Evolutionary conservation across 2,113 vertebrate genomes (phyloP).

Genomic region (Bothrops jararaca): DNA sequence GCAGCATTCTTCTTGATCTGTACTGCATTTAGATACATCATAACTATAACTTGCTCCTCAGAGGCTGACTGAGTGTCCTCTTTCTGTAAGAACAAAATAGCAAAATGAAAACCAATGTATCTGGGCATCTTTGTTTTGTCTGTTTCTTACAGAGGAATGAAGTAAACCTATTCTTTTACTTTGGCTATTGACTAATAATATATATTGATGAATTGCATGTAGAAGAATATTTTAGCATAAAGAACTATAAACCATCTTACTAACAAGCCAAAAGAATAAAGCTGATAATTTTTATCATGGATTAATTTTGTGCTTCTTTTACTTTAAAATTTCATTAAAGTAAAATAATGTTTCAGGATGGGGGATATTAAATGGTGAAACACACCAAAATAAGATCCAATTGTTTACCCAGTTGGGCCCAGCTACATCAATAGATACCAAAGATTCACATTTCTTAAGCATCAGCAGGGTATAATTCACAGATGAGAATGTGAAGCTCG

Average conservation of each 20-base stretch:
- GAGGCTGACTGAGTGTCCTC: slow-evolving; percentile 24
- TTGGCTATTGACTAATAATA: slow-evolving; percentile 67
- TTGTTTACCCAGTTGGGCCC: neutral
- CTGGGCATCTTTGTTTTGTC: slow-evolving; percentile 53
- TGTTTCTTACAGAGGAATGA: slow-evolving; percentile 69
- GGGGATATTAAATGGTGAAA: neutral
- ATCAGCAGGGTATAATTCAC: neutral
- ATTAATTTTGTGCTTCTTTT: slow-evolving; percentile 62
- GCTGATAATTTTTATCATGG: slow-evolving; percentile 78
- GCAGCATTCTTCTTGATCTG: slow-evolving; percentile 54
- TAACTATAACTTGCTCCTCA: slow-evolving; percentile 54
- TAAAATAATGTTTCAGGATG: neutral
- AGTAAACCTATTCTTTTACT: slow-evolving; percentile 71
- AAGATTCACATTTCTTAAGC: neutral
- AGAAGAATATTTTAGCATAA: slow-evolving; percentile 75
- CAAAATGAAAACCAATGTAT: slow-evolving; percentile 56
- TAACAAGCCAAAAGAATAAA: slow-evolving; percentile 83
- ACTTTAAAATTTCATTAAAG: neutral
- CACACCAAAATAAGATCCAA: neutral
- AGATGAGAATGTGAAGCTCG: neutral
- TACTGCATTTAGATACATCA: slow-evolving; percentile 55
- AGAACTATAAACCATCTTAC: slow-evolving; percentile 60
- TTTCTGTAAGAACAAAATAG: slow-evolving; percentile 56
- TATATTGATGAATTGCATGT: slow-evolving; percentile 81
- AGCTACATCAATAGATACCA: neutral